Evolutionary conservation across 2,113 vertebrate genomes (phyloP).

Genomic region (Cryptomyrus ogoouensis): DNA sequence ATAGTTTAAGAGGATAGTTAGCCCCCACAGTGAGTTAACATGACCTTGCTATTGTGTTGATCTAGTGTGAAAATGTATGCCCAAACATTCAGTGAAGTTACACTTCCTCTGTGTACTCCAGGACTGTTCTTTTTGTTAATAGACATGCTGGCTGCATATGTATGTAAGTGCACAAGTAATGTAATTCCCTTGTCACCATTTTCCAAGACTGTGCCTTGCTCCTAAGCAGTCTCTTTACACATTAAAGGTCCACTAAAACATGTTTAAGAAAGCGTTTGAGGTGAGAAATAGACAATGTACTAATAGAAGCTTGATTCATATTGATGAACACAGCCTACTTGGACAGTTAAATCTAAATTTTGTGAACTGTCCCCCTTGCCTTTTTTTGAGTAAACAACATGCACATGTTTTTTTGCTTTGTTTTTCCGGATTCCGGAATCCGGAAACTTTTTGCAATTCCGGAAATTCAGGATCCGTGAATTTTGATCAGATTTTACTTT

Average conservation of each 20-base stretch:
- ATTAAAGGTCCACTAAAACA: not conserved
- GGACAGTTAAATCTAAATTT: too few relatives aligned
- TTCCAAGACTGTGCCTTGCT: not conserved
- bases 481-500: slow-evolving; percentile 3
- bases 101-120: not conserved
- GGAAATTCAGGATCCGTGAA: not conserved
- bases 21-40: not conserved
- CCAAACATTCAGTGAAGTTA: not conserved
- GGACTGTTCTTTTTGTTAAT: not conserved
- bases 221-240: not conserved
- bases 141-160: not conserved
- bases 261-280: not conserved
- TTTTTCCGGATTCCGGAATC: too few relatives aligned
- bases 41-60: not conserved
- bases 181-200: not conserved
- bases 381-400: not conserved
- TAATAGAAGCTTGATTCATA: not conserved
- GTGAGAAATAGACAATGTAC: not conserved
- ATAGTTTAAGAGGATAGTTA: not conserved
- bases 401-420: not conserved
- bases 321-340: too few relatives aligned
- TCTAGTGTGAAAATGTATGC: not conserved
- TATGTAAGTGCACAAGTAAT: not conserved
- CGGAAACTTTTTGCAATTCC: too few relatives aligned
- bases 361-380: too few relatives aligned